Evolutionary conservation across 2,888 invertebrate genomes (phyloP).

Genomic region (Neoscelio sp.): DNA sequence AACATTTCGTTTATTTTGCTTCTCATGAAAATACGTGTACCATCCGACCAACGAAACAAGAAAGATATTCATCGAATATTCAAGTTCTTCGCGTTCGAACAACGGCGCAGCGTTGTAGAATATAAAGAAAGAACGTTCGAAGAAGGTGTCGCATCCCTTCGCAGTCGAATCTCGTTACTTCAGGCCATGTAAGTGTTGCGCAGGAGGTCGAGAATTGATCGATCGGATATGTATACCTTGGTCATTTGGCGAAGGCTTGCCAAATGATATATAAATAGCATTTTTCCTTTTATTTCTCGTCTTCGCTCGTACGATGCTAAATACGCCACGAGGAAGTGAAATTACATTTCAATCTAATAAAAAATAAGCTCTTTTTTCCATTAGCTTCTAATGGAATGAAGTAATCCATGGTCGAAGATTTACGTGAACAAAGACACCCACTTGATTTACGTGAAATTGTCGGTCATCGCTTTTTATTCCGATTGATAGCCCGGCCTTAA

Average conservation of each 20-base stretch:
- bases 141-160: conserved; percentile 43
- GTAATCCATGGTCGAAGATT: background rate
- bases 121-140: conserved; percentile 26
- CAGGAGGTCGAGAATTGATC: conserved; percentile 57
- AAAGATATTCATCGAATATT: too few relatives aligned
- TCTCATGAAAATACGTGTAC: too few relatives aligned
- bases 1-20: too few relatives aligned
- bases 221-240: conserved; percentile 43
- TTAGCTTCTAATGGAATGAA: background rate
- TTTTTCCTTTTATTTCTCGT: conserved; percentile 17
- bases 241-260: conserved; percentile 32
- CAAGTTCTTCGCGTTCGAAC: too few relatives aligned
- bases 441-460: conserved; percentile 4
- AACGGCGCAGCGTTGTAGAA: background rate
- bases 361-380: conserved; percentile 3
- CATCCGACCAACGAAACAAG: too few relatives aligned
- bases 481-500: background rate
- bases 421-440: too few relatives aligned
- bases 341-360: conserved; percentile 2
- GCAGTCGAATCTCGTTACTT: conserved; percentile 40
- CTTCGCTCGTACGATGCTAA: background rate
- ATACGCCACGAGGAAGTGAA: conserved; percentile 12
- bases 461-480: conserved; percentile 10
- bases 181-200: conserved; percentile 56
- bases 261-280: conserved; percentile 41